phyloP scores from a whole-genome alignment of 1,140 invertebrate species.

The Cyclina sinensis region DNA sequence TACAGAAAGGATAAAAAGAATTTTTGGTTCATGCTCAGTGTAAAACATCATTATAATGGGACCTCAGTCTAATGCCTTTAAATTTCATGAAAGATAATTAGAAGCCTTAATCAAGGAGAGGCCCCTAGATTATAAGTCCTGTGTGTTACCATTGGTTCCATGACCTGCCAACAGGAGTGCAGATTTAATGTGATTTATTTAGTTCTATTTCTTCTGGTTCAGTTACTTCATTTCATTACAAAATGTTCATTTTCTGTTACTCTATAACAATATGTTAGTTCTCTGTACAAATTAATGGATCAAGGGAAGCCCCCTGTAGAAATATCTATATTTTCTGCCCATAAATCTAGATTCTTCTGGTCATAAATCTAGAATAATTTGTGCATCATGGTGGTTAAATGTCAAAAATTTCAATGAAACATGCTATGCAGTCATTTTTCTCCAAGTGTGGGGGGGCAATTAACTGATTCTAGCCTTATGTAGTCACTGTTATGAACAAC shows the following conservation, averaged over 20 bases:
- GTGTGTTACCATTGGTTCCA: no score
- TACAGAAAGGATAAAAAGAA: no score
- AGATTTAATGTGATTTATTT: no score
- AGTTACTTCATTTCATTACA: background rate
- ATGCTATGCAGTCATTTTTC: slow-evolving; percentile 5
- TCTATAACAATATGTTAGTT: background rate
- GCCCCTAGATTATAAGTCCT: no score
- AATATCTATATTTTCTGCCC: background rate
- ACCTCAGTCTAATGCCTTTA: no score
- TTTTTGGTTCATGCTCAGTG: no score
- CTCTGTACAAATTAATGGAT: background rate
- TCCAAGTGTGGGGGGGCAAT: background rate
- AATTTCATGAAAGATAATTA: no score
- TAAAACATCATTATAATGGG: no score
- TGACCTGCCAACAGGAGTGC: no score
- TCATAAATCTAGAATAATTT: background rate
- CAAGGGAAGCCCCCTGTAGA: background rate
- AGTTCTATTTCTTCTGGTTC: no score
- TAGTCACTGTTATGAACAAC: background rate
- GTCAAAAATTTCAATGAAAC: background rate
- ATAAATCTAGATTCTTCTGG: background rate
- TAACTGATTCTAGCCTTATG: background rate
- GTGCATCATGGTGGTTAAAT: background rate
- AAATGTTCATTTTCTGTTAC: background rate
- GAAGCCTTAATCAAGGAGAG: no score